Conservation (phyloP, 2,888 invertebrate species). For the Muscina levida region DNA sequence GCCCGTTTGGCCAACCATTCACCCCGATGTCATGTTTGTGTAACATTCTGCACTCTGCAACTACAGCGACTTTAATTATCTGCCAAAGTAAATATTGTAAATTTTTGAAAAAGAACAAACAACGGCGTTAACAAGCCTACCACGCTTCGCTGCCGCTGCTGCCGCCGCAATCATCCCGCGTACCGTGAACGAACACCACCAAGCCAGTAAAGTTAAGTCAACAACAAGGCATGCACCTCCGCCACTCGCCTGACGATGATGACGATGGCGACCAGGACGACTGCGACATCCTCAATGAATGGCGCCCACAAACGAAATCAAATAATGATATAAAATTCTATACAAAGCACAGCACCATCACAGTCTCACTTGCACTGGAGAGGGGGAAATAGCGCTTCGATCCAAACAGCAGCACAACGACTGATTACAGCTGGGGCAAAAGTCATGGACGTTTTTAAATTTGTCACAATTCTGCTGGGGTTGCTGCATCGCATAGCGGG, state of each 20-base stretch:
- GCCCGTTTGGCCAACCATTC: slow-evolving; percentile 12
- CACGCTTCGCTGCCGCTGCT: background rate
- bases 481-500: slow-evolving; percentile 12
- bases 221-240: slow-evolving; percentile 50
- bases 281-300: slow-evolving; percentile 28
- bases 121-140: slow-evolving; percentile 59
- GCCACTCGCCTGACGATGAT: slow-evolving; percentile 16
- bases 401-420: background rate
- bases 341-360: slow-evolving; percentile 28
- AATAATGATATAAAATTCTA: slow-evolving; percentile 52
- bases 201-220: slow-evolving; percentile 28
- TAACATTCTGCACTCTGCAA: slow-evolving; percentile 31
- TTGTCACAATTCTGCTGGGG: slow-evolving; percentile 33
- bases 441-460: slow-evolving; percentile 32
- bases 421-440: background rate
- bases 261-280: background rate
- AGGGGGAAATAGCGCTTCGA: slow-evolving; percentile 33
- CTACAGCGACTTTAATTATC: slow-evolving; percentile 58
- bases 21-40: slow-evolving; percentile 50
- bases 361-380: slow-evolving; percentile 33
- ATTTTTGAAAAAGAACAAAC: slow-evolving; percentile 48
- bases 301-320: slow-evolving; percentile 42
- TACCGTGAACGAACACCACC: background rate
- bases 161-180: background rate
- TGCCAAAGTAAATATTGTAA: slow-evolving; percentile 58